Conservation (phyloP, 1,140 invertebrate species). For the Trichonephila clavipes region DNA sequence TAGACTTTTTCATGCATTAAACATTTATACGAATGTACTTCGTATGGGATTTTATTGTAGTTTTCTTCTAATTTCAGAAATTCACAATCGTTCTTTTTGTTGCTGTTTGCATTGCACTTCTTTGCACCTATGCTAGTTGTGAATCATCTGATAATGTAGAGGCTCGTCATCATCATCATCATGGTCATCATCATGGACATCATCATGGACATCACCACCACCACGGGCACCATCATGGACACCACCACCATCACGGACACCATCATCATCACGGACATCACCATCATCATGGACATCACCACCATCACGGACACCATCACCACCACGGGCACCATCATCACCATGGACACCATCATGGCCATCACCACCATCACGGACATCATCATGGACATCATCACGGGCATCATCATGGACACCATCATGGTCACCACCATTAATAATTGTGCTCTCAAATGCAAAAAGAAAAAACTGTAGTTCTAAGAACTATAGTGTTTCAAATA, state of each 20-base stretch:
- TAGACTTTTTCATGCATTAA: no score
- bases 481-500: no score
- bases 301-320: constrained; percentile 52
- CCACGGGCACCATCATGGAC: constrained; percentile 39
- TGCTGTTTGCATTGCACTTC: constrained; percentile 40
- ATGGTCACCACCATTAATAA: constrained; percentile 32
- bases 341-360: neutral
- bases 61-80: constrained; percentile 37
- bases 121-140: constrained; percentile 4
- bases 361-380: neutral
- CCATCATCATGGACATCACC: constrained; percentile 60
- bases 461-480: no score
- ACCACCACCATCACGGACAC: constrained; percentile 58
- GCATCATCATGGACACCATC: neutral
- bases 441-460: no score
- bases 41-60: neutral
- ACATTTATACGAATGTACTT: no score
- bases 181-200: constrained; percentile 34
- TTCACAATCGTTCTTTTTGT: neutral
- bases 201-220: neutral
- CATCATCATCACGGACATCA: constrained; percentile 52
- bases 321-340: constrained; percentile 22
- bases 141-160: constrained; percentile 29
- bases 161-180: constrained; percentile 58
- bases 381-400: neutral